Evolutionary conservation across 2,888 invertebrate genomes (phyloP), one percentile per base, ranked within the genome.

Genomic region (Nomada flava): DNA sequence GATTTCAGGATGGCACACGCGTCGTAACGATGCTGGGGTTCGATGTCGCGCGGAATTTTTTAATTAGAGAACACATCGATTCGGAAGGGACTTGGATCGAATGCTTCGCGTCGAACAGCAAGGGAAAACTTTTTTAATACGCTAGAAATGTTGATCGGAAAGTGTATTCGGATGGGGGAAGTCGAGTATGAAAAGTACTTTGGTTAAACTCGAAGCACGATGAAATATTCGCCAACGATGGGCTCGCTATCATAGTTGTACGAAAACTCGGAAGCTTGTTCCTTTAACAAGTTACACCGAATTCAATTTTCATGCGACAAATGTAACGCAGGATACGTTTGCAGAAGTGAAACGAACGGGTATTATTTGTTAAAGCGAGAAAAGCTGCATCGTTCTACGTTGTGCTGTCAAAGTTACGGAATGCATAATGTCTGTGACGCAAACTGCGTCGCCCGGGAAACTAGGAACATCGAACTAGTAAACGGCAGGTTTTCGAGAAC

Each of bases 71-170:
- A 63, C 59, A 73, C 82, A 63, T 47, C 52, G 57, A 73, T 55
- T 82, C 72, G 20, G 23, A 3, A n/a, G 73, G 29, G 68, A 57
- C 50, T 18, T 5, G 76, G 70, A 71, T 82, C 53, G 55, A 67
- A 52, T 55, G 47, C 20, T 18, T 20, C 44, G 29, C 26, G 29
- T 70, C n/a, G 83, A 68, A 76, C 76, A 59, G 71, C 76, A 71
- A 72, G 76, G 68, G 59, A 44, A 82, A 82, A 82, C 76, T 82
- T 82, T 82, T 82, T 82, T 82, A 82, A 82, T 82, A 82, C 72
- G 64, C 68, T 57, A 0, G 47, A 53, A 53, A n/a, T 60, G 70
- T 59, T 63, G 10, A 29, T 69, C 68, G 76, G 72, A 15, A 55
- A 64, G 55, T 76, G 70, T 47, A 63, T 70, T 63, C 71, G 71